Evolutionary conservation across 2,888 invertebrate genomes (phyloP), one percentile per base, ranked within the genome.

Genomic region (Harpalus rubripes): DNA sequence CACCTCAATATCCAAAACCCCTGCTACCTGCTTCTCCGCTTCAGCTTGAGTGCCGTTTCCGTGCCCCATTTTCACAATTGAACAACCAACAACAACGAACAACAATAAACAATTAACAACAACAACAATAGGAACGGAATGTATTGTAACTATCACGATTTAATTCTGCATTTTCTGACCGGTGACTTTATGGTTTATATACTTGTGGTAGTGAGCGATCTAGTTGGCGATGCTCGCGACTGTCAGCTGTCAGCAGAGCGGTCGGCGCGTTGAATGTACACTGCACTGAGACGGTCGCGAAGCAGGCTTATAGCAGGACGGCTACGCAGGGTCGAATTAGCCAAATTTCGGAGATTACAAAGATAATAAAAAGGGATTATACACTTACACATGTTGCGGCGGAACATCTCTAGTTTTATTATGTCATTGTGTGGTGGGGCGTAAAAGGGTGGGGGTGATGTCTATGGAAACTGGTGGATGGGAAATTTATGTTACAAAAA

Each of bases 41-140:
- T 83, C 82, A 18, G 82, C 82, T n/a, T 68, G 72, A 7, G 58
- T 83, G 6, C 82, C 82, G 39, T 83, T 83, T 39, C 82, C 82
- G 16, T 74, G 82, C 59, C 82, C 82, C 82, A 83, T 83, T 44
- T 74, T 68, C 68, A 68, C 68, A 15, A 65, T 65, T 65, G 8
- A 8, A n/a, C n/a, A 59, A 32, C 3, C 15, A 59, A 12, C 10
- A 16, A 59, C 59, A 16, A 15, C n/a, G 59, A 59, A 15, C 16
- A 59, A 59, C 15, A 16, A 63, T 8, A 22, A 10, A 63, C 6
- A 1, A 12, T 22, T 2, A 22, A 16, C 63, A 26, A 15, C 15
- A 16, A 59, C 59, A 59, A 59, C 15, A 6, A 61, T 10, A 16
- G 18, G 15, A 15, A 61, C 22, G 63, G 63, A 63, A 63, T 63